Percentiles rank a stretch among this genome's conserved stretches.
Evolutionary conservation across 2,113 vertebrate genomes (phyloP).

Genomic region (Pygoscelis antarcticus): DNA sequence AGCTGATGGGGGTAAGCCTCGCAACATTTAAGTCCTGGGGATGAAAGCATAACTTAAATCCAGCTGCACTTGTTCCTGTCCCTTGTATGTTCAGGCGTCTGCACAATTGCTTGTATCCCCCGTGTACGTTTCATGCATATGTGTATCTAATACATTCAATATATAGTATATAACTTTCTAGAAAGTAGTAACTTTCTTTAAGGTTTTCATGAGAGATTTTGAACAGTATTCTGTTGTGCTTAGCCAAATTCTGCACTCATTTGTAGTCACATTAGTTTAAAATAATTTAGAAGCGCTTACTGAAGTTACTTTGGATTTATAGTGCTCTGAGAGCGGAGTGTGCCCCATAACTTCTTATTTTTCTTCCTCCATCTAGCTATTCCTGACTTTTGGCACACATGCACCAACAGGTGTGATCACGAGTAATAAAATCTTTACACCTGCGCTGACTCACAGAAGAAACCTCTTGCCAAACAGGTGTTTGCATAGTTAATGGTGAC

Average conservation of each 20-base stretch:
- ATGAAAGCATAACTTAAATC: background rate
- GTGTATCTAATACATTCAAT: background rate
- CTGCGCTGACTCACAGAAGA: conserved; percentile 51
- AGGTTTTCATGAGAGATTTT: background rate
- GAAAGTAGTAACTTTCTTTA: background rate
- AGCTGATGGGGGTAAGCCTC: background rate
- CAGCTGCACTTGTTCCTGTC: background rate
- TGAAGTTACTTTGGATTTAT: background rate
- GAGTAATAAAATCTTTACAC: conserved; percentile 64
- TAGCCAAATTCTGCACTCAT: background rate
- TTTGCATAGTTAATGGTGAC: conserved; percentile 29
- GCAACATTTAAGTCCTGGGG: background rate
- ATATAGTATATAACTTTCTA: background rate
- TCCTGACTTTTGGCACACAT: conserved; percentile 39
- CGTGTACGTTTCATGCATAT: background rate
- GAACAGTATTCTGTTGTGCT: background rate
- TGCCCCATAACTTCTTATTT: background rate
- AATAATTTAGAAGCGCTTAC: background rate
- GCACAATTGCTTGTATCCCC: background rate
- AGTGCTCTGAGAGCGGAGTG: background rate
- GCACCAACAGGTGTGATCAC: conserved; percentile 36
- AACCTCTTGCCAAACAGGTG: conserved; percentile 59
- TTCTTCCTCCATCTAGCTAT: background rate
- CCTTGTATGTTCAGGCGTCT: background rate
- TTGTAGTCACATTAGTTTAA: background rate